Base-by-base conservation (phyloP, 2,113 vertebrate species). In the Hucho hucho region DNA sequence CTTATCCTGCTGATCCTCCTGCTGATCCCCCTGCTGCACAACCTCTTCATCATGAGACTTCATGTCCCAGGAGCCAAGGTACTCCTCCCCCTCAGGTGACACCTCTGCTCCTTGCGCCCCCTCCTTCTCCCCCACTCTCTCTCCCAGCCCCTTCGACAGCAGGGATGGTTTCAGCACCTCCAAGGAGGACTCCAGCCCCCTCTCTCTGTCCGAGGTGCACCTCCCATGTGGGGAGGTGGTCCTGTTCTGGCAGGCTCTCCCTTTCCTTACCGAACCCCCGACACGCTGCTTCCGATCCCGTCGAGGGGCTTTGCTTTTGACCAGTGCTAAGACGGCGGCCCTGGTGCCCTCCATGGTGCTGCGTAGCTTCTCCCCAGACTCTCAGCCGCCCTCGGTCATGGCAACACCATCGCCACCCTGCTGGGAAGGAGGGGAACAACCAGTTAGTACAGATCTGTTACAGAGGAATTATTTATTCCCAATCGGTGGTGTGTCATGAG, bases 321-420 rank as follows among this genome's bases (percentile, higher is more conserved):
- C 32, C 1, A 22, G 11, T 12, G 22, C 18, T 20, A 47, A n/a
- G 43, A 69, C 16, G 37, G 37, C 37, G 9, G 37, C 37, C 37
- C 37, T 43, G 67, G 64, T 65, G 64, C 64, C 67, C 67, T 69
- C 67, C 67, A 69, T 69, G 67, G 11, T 20, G 22, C 67, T 69
- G 67, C 11, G 67, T 69, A n/a, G 67, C 67, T 69, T 43, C 67
- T 69, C 67, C 43, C 22, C 67, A 3, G 12, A 14, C 67, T 22
- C 67, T 69, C 67, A 69, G 67, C 67, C 67, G 3, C 67, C 37
- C 43, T 47, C 43, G 3, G n/a, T 47, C 67, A 69, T 69, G 9
- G 64, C 64, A 26, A 14, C 25, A 16, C 43, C 67, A 49, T 69
- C 11, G 22, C 9, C 37, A 4, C n/a, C 20, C 37, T 47, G 67